A percentile compares a stretch with the other conserved stretches of the same genome.
phyloP scores from a whole-genome alignment of 2,888 invertebrate genomes.

The Acanthococcus lagerstroemiae region DNA sequence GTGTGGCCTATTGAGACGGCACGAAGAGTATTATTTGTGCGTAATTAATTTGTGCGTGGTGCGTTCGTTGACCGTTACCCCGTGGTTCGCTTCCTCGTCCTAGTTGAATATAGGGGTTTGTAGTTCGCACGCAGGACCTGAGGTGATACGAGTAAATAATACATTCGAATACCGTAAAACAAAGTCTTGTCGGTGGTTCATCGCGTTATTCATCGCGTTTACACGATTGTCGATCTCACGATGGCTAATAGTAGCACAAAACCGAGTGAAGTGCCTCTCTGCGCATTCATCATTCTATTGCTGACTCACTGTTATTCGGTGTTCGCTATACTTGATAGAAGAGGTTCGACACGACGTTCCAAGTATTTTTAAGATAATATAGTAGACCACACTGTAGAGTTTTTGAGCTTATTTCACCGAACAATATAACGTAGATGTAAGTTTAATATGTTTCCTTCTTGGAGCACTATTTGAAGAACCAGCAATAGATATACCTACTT shows the following conservation, averaged over 20 bases:
- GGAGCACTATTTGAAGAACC: too few relatives aligned
- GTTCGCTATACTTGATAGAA: conserved; percentile 34
- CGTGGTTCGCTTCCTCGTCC: not conserved
- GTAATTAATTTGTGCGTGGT: conserved; percentile 2
- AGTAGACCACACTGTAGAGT: not conserved
- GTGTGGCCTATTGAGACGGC: too few relatives aligned
- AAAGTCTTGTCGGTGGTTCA: conserved; percentile 3
- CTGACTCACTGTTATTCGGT: conserved; percentile 35
- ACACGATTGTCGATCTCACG: not conserved
- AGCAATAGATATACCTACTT: too few relatives aligned
- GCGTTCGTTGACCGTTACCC: conserved; percentile 24
- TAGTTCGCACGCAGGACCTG: not conserved
- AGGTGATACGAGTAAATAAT: not conserved
- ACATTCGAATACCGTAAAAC: not conserved
- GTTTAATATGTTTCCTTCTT: not conserved
- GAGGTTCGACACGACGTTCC: conserved; percentile 28
- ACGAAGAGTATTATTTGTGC: not conserved
- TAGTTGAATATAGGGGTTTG: not conserved
- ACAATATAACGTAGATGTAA: not conserved
- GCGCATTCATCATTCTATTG: conserved; percentile 32
- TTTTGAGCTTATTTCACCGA: not conserved
- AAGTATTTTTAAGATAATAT: too few relatives aligned
- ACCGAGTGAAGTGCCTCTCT: conserved; percentile 21
- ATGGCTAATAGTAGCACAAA: conserved; percentile 19
- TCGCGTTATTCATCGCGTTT: conserved; percentile 17